Evolutionary conservation across 2,797 vertebrate genomes (phyloP), one percentile per base, ranked within the genome.

Genomic region (Pachyuromys duprasi): DNA sequence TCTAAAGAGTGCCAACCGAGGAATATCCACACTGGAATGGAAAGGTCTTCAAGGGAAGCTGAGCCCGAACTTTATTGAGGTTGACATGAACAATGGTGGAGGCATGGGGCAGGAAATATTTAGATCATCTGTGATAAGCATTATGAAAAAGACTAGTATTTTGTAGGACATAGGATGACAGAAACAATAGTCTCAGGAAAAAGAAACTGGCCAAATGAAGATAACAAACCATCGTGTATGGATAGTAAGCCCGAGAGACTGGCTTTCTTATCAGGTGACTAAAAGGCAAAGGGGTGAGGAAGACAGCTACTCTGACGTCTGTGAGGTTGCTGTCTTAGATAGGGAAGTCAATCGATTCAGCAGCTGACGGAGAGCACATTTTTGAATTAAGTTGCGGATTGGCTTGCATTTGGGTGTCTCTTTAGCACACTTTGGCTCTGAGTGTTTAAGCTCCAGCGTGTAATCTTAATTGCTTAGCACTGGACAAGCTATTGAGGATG

Each of bases 391-490:
- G 39, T 22, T 67, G 36, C 28, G 87, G 2, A 67, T 90, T 94
- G 22, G 5, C n/a, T 96, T 82, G 24, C 31, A 3, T 80, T 63
- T 67, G 65, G 8, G 31, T 93, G 36, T 84, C 20, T 65, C 8
- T 88, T 60, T 13, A 18, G 53, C 4, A 72, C 8, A 20, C 87
- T 55, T 80, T 91, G 62, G 39, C 20, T 91, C n/a, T 69, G 88
- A 82, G 26, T 39, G 86, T 79, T 83, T 75, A 90, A 63, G 20
- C 49, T 93, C 17, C 12, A 49, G 65, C 28, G 8, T 87, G 2
- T 70, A 62, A 80, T 72, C 57, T 22, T 45, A 88, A 24, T 93
- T 91, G 60, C n/a, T 87, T 70, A 93, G 72, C 55, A 94, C 60
- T 69, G 69, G 81, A 49, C 28, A 93, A 89, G 15, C 57, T 91